phyloP scores from a whole-genome alignment of 2,888 invertebrate genomes.

The Mechanitis mazaeus region DNA sequence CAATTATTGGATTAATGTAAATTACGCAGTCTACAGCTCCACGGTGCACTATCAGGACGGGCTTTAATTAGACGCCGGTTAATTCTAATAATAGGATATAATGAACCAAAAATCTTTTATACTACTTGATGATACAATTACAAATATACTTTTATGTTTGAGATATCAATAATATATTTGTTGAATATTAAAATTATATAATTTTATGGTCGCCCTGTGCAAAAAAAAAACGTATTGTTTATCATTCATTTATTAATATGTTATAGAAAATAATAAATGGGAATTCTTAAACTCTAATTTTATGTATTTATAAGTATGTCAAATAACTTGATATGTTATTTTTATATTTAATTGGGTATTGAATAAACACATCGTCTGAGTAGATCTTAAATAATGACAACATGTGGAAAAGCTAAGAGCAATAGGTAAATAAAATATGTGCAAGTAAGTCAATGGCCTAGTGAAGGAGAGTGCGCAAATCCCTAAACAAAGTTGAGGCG shows the following conservation, averaged over 20 bases:
- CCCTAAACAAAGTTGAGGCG: constrained; percentile 49
- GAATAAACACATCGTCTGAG: too few relatives aligned
- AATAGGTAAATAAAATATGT: constrained; percentile 6
- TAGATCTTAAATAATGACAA: too few relatives aligned
- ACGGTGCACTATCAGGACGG: constrained; percentile 76
- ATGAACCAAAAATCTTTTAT: constrained; percentile 25
- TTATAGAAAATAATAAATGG: not conserved
- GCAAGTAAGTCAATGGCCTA: constrained; percentile 28
- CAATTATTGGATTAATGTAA: constrained; percentile 96
- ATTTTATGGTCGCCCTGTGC: too few relatives aligned
- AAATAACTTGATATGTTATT: not conserved
- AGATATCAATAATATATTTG: too few relatives aligned
- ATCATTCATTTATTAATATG: too few relatives aligned
- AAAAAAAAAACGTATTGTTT: too few relatives aligned
- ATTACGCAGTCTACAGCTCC: constrained; percentile 86
- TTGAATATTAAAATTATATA: too few relatives aligned
- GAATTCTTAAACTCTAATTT: not conserved
- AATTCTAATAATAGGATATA: constrained; percentile 64
- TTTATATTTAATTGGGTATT: not conserved
- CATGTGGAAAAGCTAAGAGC: too few relatives aligned
- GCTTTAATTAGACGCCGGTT: constrained; percentile 75
- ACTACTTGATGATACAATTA: not conserved
- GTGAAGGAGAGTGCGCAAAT: constrained; percentile 33
- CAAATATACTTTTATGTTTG: not conserved
- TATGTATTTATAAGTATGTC: not conserved